Conservation (phyloP, 2,113 vertebrate genomes). For the Oryzias javanicus region DNA sequence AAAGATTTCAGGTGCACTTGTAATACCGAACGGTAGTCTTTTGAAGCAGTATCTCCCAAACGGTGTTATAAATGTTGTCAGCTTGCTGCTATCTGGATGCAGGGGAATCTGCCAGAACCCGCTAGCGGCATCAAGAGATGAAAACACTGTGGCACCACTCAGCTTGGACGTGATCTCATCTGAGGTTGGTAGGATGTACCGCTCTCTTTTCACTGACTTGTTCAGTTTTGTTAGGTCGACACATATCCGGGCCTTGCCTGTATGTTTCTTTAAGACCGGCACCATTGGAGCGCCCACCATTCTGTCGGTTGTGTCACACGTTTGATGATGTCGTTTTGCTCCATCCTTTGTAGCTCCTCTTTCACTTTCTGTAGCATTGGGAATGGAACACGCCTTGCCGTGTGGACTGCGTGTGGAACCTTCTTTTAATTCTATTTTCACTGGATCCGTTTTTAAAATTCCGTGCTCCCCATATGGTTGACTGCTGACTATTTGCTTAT, state of each 20-base stretch:
- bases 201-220: conserved; percentile 7
- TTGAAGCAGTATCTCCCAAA: conserved; percentile 6
- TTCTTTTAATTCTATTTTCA: no score
- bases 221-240: conserved; percentile 3
- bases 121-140: not conserved
- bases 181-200: not conserved
- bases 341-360: no score
- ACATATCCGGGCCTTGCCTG: not conserved
- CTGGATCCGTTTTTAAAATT: no score
- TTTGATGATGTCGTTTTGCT: no score
- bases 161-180: conserved; percentile 2
- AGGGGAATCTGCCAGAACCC: not conserved
- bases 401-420: no score
- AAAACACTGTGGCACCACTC: not conserved
- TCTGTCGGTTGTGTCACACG: not conserved
- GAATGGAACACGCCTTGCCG: no score
- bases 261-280: not conserved
- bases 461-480: no score
- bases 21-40: not conserved
- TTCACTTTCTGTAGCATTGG: no score
- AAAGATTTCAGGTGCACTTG: conserved; percentile 1
- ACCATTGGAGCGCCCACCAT: not conserved
- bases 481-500: no score
- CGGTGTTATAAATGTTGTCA: conserved; percentile 5
- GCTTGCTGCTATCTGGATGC: not conserved